Evolutionary conservation across 2,888 invertebrate genomes (phyloP), one percentile per base, ranked within the genome.

Genomic region (Eristalis pertinax): DNA sequence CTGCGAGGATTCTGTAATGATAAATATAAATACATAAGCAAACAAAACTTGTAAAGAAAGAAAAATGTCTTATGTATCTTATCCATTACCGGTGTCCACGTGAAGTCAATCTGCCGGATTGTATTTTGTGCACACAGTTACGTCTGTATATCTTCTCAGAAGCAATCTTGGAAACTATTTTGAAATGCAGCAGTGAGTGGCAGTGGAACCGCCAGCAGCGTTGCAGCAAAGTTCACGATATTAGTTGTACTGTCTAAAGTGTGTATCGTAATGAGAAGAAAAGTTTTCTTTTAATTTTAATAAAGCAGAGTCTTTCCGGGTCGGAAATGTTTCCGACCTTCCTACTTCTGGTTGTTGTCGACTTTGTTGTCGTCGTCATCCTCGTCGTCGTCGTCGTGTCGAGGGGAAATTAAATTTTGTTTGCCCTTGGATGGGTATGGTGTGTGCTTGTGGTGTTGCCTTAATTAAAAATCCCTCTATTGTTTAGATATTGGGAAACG

Each of bases 251-350:
- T 22, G 58, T 72, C 62, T 24, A 69, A 80, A 80, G 72, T 64
- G 41, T 81, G 69, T 73, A 77, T 77, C 60, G 68, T 65, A 77
- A 81, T 64, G 78, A 73, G 74, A 83, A 56, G 75, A 72, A 75
- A 81, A 81, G 81, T 85, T 85, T 80, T 85, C 60, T 73, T 81
- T 85, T 81, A 70, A 85, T 81, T 85, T 81, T 77, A 81, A 85
- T 85, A 85, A 81, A 73, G 84, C 76, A 76, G 13, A 68, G 81
- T 60, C 73, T 85, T 77, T 81, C 73, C 69, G 73, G 69, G 77
- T 77, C 69, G 64, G 81, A 85, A 81, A 56, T 74, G 77, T 81
- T 77, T 60, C 64, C 73, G 81, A 85, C 64, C 60, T 77, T 77
- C 43, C 67, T 68, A 62, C 38, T 78, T 41, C 58, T 64, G 70